These are phyloP conservation scores for Pyralis farinalis DNA, from an alignment of 2,888 invertebrate genomes.

Conservation along the genomic window DNA sequence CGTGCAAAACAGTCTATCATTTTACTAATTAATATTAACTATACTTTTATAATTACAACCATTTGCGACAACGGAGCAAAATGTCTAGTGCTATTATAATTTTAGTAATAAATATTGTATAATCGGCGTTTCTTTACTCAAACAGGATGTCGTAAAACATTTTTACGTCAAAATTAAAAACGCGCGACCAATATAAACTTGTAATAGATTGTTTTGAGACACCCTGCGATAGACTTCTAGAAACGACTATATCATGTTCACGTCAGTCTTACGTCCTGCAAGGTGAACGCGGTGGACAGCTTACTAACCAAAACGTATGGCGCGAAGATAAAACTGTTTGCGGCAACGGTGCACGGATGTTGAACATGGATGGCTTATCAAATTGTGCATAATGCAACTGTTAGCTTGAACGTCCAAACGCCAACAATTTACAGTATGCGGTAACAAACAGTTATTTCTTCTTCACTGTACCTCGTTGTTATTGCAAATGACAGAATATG, in stretches of 20 bases:
- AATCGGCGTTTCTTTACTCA: constrained; percentile 57
- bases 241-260: constrained; percentile 47
- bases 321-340: constrained; percentile 31
- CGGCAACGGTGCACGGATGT: constrained; percentile 19
- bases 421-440: constrained; percentile 12
- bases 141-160: constrained; percentile 57
- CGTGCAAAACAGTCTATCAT: constrained; percentile 77
- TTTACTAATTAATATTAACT: constrained; percentile 69
- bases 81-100: constrained; percentile 66
- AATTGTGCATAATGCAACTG: constrained; percentile 26
- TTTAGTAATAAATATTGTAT: constrained; percentile 47
- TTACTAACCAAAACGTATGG: constrained; percentile 29
- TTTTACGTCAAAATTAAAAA: constrained; percentile 6
- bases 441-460: constrained; percentile 22
- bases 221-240: constrained; percentile 44
- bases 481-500: constrained; percentile 44
- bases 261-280: constrained; percentile 67
- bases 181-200: not conserved
- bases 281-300: constrained; percentile 35
- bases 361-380: constrained; percentile 16
- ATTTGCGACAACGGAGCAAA: constrained; percentile 74
- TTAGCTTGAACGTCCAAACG: constrained; percentile 28
- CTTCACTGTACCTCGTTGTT: constrained; percentile 36
- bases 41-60: constrained; percentile 76
- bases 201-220: constrained; percentile 37